These are phyloP conservation scores for Prunella himalayana DNA, from an alignment of 2,113 vertebrate genomes.

Conservation along the genomic window DNA sequence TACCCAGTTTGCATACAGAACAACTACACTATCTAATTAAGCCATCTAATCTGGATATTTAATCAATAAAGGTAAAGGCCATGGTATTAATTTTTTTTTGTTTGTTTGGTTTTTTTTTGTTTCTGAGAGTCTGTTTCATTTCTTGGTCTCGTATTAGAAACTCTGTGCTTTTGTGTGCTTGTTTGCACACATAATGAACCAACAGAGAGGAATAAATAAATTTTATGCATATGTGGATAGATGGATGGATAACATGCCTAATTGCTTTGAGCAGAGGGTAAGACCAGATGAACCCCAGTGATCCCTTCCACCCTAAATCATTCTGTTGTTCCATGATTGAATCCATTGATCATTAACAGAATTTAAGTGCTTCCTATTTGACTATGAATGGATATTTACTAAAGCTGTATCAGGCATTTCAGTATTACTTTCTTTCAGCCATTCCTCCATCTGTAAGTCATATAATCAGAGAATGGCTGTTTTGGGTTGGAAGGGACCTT, in stretches of 20 bases:
- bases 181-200: background rate
- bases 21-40: background rate
- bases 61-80: background rate
- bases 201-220: background rate
- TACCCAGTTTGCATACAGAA: background rate
- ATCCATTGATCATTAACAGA: background rate
- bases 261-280: background rate
- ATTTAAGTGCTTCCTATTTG: background rate
- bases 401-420: background rate
- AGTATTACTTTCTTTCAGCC: background rate
- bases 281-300: background rate
- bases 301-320: background rate
- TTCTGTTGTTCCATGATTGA: background rate
- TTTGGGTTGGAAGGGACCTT: background rate
- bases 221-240: background rate
- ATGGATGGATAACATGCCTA: background rate
- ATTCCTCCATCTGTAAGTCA: background rate
- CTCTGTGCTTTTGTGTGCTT: background rate
- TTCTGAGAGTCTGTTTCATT: background rate
- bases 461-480: background rate
- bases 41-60: background rate
- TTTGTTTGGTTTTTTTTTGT: background rate
- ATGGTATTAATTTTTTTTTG: background rate
- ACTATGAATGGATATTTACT: background rate
- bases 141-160: background rate